These are phyloP conservation scores for Blomia tropicalis DNA, from an alignment of 2,888 invertebrate species.

Conservation along the genomic window DNA sequence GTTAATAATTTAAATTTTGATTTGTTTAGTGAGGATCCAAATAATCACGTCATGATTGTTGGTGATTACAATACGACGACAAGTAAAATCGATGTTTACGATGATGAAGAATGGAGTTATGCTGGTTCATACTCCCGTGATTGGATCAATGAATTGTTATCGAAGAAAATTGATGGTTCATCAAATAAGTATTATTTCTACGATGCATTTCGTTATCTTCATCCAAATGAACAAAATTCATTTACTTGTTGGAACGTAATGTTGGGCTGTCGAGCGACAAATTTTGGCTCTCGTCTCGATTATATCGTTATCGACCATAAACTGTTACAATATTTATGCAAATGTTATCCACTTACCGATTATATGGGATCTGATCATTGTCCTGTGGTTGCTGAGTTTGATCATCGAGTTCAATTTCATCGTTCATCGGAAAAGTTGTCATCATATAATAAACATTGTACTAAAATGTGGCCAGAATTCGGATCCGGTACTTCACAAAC, in stretches of 20 bases:
- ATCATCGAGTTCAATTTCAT: constrained; percentile 31
- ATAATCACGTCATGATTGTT: constrained; percentile 39
- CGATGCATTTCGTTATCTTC: constrained; percentile 39
- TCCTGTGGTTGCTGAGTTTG: constrained; percentile 36
- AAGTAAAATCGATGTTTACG: constrained; percentile 24
- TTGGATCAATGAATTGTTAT: constrained; percentile 19
- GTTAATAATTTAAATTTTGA: not conserved
- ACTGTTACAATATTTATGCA: constrained; percentile 31
- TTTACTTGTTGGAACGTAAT: constrained; percentile 41
- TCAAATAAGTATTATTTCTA: constrained; percentile 32
- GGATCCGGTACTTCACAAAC: constrained; percentile 9
- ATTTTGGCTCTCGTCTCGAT: constrained; percentile 41
- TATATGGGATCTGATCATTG: constrained; percentile 41
- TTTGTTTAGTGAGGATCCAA: constrained; percentile 29
- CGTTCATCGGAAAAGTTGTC: constrained; percentile 32
- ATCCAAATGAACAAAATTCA: constrained; percentile 36
- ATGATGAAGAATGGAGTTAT: constrained; percentile 19
- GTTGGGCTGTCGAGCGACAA: constrained; percentile 38
- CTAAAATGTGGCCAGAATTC: constrained; percentile 40
- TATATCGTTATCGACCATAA: constrained; percentile 38
- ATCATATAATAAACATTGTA: constrained; percentile 36
- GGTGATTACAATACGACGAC: constrained; percentile 41
- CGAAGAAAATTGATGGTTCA: not conserved
- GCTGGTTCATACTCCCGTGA: constrained; percentile 8
- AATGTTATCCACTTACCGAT: constrained; percentile 33